These are phyloP conservation scores for Omphaloscelis lunosa DNA, from an alignment of 2,888 invertebrate genomes.

Conservation along the genomic window DNA sequence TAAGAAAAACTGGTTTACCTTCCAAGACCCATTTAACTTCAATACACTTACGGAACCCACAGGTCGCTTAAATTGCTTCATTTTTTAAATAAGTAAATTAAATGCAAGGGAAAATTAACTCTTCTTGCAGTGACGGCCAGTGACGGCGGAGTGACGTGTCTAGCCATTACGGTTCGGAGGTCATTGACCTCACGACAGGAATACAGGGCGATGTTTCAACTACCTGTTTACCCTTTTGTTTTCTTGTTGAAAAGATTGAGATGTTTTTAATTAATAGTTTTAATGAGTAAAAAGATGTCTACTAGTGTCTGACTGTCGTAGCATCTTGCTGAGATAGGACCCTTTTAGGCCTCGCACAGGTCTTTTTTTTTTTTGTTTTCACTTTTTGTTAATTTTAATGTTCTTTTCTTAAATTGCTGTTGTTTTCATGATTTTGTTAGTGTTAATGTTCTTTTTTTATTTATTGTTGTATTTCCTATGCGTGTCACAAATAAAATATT, in stretches of 20 bases:
- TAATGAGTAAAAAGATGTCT: not conserved
- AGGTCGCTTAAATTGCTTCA: slow-evolving; percentile 57
- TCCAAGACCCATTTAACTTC: slow-evolving; percentile 21
- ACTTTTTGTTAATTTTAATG: too few species aligned
- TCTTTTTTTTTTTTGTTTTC: too few species aligned
- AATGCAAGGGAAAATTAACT: slow-evolving; percentile 86
- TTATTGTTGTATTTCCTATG: too few species aligned
- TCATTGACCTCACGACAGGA: slow-evolving; percentile 70
- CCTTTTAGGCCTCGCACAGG: too few species aligned
- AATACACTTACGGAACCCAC: slow-evolving; percentile 63
- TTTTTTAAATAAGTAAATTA: slow-evolving; percentile 82
- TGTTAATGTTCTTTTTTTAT: too few species aligned
- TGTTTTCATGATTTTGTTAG: too few species aligned
- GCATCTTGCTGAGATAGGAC: too few species aligned
- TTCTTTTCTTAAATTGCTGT: too few species aligned
- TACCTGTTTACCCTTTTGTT: slow-evolving; percentile 60
- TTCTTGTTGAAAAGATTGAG: slow-evolving; percentile 34
- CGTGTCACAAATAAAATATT: too few species aligned
- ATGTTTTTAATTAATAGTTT: slow-evolving; percentile 22
- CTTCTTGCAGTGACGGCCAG: slow-evolving; percentile 80
- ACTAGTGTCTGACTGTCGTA: too few species aligned
- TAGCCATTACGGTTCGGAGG: slow-evolving; percentile 83
- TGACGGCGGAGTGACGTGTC: slow-evolving; percentile 84
- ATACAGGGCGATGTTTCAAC: slow-evolving; percentile 51
- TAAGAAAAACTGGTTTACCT: not conserved